These are phyloP conservation scores for Borostomias antarcticus DNA, from an alignment of 2,797 vertebrate genomes.

Conservation along the genomic window DNA sequence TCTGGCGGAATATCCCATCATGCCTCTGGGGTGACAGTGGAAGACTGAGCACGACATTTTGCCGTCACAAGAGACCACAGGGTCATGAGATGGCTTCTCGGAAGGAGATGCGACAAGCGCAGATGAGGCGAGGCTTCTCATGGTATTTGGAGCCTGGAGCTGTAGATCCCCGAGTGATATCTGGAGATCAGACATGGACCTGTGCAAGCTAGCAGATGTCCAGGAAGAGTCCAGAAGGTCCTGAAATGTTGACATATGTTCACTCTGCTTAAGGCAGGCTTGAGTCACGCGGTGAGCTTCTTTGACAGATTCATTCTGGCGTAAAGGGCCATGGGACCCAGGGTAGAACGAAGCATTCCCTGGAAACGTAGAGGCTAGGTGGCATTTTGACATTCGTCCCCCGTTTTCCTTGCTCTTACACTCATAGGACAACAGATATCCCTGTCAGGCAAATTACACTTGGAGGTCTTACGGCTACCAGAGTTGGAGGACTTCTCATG, in stretches of 20 bases:
- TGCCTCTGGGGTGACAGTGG: constrained; percentile 10
- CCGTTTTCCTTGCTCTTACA: not conserved
- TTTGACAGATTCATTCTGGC: not conserved
- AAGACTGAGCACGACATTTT: constrained; percentile 9
- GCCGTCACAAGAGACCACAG: constrained; percentile 10
- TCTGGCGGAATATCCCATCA: not conserved
- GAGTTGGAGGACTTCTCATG: not conserved
- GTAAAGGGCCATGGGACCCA: not conserved
- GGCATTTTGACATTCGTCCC: not conserved
- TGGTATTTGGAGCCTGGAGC: not conserved
- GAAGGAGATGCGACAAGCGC: not conserved
- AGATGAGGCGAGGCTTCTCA: constrained; percentile 12
- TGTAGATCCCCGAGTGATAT: constrained; percentile 10
- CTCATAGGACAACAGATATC: not conserved
- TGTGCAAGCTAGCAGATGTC: constrained; percentile 37
- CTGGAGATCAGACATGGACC: constrained; percentile 32
- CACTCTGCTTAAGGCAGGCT: not conserved
- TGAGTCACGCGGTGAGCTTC: not conserved
- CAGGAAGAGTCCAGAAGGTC: constrained; percentile 40
- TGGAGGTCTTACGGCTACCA: not conserved
- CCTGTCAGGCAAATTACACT: not conserved
- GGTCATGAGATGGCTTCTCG: not conserved
- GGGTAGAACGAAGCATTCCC: constrained; percentile 5
- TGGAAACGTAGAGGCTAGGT: not conserved
- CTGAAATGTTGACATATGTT: constrained; percentile 29